These are phyloP conservation scores for Fistularia tabacaria DNA, from an alignment of 2,797 vertebrate species.

Conservation along the genomic window DNA sequence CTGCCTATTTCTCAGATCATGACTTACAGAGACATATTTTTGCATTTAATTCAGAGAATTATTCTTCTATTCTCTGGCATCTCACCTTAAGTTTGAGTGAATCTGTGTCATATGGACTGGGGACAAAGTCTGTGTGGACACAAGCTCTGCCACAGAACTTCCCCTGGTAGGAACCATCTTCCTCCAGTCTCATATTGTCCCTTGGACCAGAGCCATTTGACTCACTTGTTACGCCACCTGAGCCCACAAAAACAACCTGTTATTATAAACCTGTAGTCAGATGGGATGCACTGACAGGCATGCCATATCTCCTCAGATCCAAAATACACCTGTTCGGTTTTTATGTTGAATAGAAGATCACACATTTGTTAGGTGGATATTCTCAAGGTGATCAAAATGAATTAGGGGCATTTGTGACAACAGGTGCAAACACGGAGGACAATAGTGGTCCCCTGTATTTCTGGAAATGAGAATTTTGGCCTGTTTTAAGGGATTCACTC, in stretches of 20 bases:
- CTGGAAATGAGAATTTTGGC: too few relatives aligned
- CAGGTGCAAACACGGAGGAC: too few relatives aligned
- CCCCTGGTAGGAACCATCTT: slow-evolving; percentile 82
- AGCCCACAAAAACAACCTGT: slow-evolving; percentile 15
- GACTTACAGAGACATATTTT: not conserved
- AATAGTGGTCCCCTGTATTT: too few relatives aligned
- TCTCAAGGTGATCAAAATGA: too few relatives aligned
- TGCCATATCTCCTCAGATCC: too few relatives aligned
- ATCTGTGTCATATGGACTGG: slow-evolving; percentile 94
- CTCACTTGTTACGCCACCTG: slow-evolving; percentile 88
- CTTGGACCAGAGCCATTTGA: slow-evolving; percentile 84
- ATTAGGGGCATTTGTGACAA: too few relatives aligned
- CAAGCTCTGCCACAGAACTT: slow-evolving; percentile 89
- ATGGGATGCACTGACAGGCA: too few relatives aligned
- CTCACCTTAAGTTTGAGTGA: slow-evolving; percentile 95
- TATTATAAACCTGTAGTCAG: not conserved
- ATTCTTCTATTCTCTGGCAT: not conserved
- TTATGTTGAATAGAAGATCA: too few relatives aligned
- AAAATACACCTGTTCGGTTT: too few relatives aligned
- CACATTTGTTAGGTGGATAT: too few relatives aligned
- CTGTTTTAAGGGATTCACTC: too few relatives aligned
- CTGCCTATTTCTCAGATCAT: not conserved
- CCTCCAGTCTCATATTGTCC: slow-evolving; percentile 85
- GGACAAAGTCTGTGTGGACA: slow-evolving; percentile 96
- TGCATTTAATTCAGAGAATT: not conserved